A percentile compares a stretch with the other conserved stretches of the same genome.
These are phyloP conservation scores for Pluvialis apricaria DNA, from an alignment of 2,113 vertebrate species.

Conservation along the genomic window DNA sequence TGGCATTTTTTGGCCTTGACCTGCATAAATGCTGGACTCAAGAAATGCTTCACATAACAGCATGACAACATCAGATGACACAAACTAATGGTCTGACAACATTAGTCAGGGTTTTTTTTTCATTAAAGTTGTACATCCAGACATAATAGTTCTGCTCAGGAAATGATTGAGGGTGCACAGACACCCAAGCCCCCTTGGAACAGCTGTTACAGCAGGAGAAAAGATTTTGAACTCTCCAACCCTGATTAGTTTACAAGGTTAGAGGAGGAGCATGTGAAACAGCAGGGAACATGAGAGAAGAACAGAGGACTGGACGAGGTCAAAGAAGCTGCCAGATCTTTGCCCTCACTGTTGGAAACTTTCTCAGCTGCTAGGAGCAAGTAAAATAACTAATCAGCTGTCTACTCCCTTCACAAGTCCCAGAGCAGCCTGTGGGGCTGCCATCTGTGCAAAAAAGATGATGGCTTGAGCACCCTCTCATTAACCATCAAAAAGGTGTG, in stretches of 20 bases:
- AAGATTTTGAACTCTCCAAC: not conserved
- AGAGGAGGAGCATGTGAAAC: not conserved
- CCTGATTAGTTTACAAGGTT: not conserved
- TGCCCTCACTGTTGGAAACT: not conserved
- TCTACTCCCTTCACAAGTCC: not conserved
- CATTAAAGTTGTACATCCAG: not conserved
- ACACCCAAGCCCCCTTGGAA: not conserved
- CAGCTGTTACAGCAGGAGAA: not conserved
- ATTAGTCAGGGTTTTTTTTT: not conserved
- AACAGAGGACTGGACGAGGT: not conserved
- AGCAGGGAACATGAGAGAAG: not conserved
- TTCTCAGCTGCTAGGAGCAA: not conserved
- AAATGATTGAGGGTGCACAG: not conserved
- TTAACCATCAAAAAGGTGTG: not conserved
- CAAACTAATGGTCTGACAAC: not conserved
- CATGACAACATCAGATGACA: not conserved
- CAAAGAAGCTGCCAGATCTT: not conserved
- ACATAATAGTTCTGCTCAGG: not conserved
- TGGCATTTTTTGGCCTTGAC: not conserved
- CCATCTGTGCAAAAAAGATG: not conserved
- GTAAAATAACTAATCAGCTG: slow-evolving; percentile 7
- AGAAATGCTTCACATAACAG: not conserved
- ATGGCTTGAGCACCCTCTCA: not conserved
- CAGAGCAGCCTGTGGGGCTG: not conserved
- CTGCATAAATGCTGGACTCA: not conserved